Base-by-base conservation (phyloP, 2,113 vertebrate genomes). In the Nicator chloris region DNA sequence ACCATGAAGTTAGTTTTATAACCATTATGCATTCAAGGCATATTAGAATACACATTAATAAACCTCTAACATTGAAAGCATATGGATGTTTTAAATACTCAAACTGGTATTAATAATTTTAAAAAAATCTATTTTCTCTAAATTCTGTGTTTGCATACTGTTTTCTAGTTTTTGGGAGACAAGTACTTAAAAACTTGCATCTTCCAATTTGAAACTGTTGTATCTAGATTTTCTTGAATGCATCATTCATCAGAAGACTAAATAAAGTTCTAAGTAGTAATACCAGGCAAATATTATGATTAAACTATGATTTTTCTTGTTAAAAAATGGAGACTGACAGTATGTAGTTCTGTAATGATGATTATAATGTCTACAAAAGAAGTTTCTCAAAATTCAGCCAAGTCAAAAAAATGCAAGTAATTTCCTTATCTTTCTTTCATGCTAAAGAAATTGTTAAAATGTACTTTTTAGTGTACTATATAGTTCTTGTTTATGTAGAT, bases 401-500 rank as follows among this genome's bases (percentile, higher is more conserved):
- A 71, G 30, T 64, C 2, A 57, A 84, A 77, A 77, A 86, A 81
- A 47, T 12, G 6, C 13, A 84, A 76, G 11, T 27, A 35, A 78
- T 75, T 83, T 84, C n/a, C 2, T 57, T 88, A 68, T 44, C 88
- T 42, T 49, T 7, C 13, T 81, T 90, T 82, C 22, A 44, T 59
- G 54, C 6, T 91, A 40, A 23, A 64, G 21, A 85, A 63, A 49
- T 33, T 54, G 15, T 50, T 19, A 71, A 78, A 86, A 63, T 53
- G 8, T 44, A 53, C 22, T 51, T 87, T 49, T 50, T 65, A 85
- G 27, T 88, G 10, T 86, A n/a, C 53, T 18, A 57, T 27, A 27
- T 5, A 23, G 0, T 30, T 82, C 78, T 90, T 93, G 33, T 95
- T 96, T 96, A 60, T 5, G 10, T 78, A 98, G 98, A 96, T 93